Conservation (phyloP, 2,797 vertebrate species). For the Eulemur rubriventer region DNA sequence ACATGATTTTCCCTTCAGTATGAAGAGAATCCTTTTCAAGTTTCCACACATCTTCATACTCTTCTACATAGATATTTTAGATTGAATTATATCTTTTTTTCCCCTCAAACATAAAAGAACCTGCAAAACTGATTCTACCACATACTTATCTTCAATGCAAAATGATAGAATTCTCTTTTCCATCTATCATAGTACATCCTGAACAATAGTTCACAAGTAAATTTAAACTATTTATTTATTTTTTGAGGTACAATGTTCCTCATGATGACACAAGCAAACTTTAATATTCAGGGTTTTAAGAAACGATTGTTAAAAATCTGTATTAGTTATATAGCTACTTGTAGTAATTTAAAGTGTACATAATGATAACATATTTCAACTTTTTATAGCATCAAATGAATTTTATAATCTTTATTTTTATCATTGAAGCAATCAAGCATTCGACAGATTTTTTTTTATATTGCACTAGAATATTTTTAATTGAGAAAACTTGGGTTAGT, state of each 20-base stretch:
- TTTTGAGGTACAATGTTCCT: not conserved
- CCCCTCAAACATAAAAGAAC: not conserved
- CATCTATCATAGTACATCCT: not conserved
- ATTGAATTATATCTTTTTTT: not conserved
- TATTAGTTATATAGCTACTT: not conserved
- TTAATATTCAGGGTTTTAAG: not conserved
- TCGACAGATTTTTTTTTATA: not conserved
- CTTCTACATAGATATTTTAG: not conserved
- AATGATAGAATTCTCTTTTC: not conserved
- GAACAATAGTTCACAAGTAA: not conserved
- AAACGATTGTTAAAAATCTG: not conserved
- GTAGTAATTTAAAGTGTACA: not conserved
- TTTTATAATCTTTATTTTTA: not conserved
- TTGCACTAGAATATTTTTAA: slow-evolving; percentile 73
- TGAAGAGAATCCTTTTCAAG: not conserved
- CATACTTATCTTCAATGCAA: not conserved
- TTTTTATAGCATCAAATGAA: not conserved
- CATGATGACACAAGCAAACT: not conserved
- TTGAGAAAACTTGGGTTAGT: slow-evolving; percentile 26
- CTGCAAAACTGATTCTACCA: not conserved
- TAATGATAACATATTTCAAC: not conserved
- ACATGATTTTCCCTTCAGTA: not conserved
- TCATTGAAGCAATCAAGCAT: not conserved
- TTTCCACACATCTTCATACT: not conserved
- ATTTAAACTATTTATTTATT: not conserved